phyloP scores from a whole-genome alignment of 2,113 vertebrate genomes.

The Boulengeromyrus knoepffleri region DNA sequence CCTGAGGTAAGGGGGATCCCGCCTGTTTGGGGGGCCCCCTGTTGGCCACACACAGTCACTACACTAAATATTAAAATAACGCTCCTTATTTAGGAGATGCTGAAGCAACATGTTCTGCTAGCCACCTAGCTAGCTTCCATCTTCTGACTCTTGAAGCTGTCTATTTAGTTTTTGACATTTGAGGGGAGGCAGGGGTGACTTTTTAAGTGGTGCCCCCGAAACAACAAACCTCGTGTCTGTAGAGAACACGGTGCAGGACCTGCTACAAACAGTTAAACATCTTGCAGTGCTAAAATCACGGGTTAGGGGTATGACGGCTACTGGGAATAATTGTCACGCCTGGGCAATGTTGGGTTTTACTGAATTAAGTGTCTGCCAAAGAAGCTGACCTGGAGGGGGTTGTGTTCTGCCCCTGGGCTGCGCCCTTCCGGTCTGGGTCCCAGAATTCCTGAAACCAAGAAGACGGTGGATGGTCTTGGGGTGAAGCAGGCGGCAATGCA shows the following conservation, averaged over 20 bases:
- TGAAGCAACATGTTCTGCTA: not conserved
- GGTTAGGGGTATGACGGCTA: not conserved
- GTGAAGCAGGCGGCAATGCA: constrained; percentile 50
- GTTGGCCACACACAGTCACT: not conserved
- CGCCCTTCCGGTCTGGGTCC: not conserved
- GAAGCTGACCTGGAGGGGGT: not conserved
- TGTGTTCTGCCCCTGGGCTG: not conserved
- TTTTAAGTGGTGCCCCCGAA: not conserved
- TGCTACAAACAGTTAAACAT: not conserved
- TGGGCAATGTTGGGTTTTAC: not conserved
- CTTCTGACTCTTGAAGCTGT: not conserved
- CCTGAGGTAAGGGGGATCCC: constrained; percentile 63
- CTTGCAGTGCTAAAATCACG: not conserved
- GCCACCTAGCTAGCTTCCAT: not conserved
- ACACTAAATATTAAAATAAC: not conserved
- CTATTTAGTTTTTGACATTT: not conserved
- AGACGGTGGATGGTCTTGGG: constrained; percentile 53
- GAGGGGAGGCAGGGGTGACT: not conserved
- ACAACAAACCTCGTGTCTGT: not conserved
- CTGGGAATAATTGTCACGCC: not conserved
- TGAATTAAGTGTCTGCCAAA: not conserved
- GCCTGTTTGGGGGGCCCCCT: not conserved
- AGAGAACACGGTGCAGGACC: not conserved
- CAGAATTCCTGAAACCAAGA: constrained; percentile 75
- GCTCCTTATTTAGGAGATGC: not conserved